Conservation (phyloP, 2,888 invertebrate genomes). For the Cinara cedri region DNA sequence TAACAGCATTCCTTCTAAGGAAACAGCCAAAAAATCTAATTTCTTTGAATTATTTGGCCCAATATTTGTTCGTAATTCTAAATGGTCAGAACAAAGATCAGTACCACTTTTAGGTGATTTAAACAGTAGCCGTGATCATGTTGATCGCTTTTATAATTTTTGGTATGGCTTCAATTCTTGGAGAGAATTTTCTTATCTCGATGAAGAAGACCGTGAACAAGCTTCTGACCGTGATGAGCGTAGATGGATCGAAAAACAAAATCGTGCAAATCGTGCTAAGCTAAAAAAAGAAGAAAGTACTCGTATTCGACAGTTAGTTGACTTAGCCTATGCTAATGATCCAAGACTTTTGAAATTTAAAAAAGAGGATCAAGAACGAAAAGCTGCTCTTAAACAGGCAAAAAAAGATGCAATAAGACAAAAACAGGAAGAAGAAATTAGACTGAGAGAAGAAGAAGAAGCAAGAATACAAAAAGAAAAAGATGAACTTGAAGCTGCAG, state of each 20-base stretch:
- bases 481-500: conserved; percentile 80
- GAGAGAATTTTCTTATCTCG: conserved; percentile 98
- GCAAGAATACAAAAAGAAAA: conserved; percentile 69
- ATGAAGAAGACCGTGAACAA: conserved; percentile 98
- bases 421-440: conserved; percentile 75
- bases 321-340: conserved; percentile 91
- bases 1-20: conserved; percentile 79
- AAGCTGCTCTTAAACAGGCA: conserved; percentile 86
- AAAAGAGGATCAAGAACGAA: conserved; percentile 90
- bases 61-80: conserved; percentile 76
- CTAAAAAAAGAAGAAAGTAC: conserved; percentile 97
- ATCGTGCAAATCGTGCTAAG: conserved; percentile 89
- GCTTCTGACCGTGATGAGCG: conserved; percentile 96
- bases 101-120: conserved; percentile 83
- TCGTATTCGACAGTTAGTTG: conserved; percentile 87
- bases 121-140: conserved; percentile 79
- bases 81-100: conserved; percentile 89
- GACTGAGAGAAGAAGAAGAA: conserved; percentile 73
- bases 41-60: conserved; percentile 62
- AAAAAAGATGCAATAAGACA: conserved; percentile 81
- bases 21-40: conserved; percentile 70
- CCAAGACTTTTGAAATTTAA: conserved; percentile 91
- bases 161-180: conserved; percentile 99
- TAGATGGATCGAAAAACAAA: conserved; percentile 98
- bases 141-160: conserved; percentile 94